Evolutionary conservation across 2,797 vertebrate species (phyloP).

Genomic region (Phataginus tricuspis): DNA sequence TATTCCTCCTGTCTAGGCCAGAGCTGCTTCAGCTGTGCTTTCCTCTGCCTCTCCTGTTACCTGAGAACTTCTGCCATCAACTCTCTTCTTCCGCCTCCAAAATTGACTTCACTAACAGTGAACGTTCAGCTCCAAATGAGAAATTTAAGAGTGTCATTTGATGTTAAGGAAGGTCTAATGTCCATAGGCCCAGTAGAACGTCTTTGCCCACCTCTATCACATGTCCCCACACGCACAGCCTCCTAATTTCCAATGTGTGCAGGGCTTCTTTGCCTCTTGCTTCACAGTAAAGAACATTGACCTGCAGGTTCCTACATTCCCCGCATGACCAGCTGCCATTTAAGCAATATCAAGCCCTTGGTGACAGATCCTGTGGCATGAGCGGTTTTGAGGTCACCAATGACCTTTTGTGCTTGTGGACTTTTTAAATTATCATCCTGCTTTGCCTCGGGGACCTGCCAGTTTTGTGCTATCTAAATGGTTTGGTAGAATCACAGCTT

Average conservation of each 20-base stretch:
- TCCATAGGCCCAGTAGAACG: neutral
- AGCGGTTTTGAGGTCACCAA: neutral
- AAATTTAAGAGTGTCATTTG: neutral
- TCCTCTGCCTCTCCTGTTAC: fast-evolving
- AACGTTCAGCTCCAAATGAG: neutral
- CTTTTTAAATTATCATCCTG: neutral
- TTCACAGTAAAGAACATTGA: neutral
- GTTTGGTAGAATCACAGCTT: neutral
- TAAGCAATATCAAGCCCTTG: neutral
- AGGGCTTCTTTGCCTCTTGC: fast-evolving
- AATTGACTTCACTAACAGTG: neutral
- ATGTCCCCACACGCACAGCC: fast-evolving
- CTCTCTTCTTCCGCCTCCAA: neutral
- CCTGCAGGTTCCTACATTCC: neutral
- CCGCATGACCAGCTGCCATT: neutral
- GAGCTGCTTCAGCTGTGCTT: neutral
- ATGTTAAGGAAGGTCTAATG: neutral
- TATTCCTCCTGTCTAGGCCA: too few relatives aligned
- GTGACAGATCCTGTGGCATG: neutral
- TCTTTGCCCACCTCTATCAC: neutral
- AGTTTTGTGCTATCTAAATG: conserved; percentile 40
- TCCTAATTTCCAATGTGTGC: neutral
- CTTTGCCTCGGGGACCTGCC: conserved; percentile 7
- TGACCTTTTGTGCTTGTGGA: conserved; percentile 42
- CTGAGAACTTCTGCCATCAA: fast-evolving